phyloP scores from a whole-genome alignment of 2,888 invertebrate genomes.

The Bombylius major region DNA sequence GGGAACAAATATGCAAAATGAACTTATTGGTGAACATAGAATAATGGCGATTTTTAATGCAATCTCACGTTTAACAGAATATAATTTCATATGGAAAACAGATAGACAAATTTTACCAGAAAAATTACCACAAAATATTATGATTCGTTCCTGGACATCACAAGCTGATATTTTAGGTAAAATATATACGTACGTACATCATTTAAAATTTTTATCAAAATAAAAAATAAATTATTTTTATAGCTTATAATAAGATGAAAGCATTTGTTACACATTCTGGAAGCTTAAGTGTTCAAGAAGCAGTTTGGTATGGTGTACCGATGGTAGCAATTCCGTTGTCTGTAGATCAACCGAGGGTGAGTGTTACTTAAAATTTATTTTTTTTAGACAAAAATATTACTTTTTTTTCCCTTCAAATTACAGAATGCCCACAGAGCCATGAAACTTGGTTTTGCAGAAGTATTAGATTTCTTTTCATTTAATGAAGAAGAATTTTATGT shows the following conservation, averaged over 20 bases:
- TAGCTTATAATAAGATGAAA: slow-evolving; percentile 22
- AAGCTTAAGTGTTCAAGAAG: slow-evolving; percentile 26
- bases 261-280: slow-evolving; percentile 28
- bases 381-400: no score
- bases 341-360: slow-evolving; percentile 22
- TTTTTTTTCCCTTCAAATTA: not conserved
- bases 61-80: slow-evolving; percentile 23
- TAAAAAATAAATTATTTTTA: not conserved
- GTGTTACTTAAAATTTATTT: not conserved
- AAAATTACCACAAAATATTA: no score
- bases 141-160: no score
- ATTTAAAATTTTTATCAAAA: not conserved
- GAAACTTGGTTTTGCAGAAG: slow-evolving; percentile 14
- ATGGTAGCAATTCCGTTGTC: slow-evolving; percentile 26
- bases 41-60: slow-evolving; percentile 20
- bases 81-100: slow-evolving; percentile 33
- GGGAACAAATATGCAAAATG: slow-evolving; percentile 24
- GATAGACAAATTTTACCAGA: slow-evolving; percentile 8
- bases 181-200: slow-evolving; percentile 9
- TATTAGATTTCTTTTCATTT: slow-evolving; percentile 16
- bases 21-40: slow-evolving; percentile 12
- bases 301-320: slow-evolving; percentile 26
- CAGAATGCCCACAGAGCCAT: slow-evolving; percentile 8
- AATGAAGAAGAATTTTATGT: slow-evolving; percentile 11
- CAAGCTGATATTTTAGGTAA: slow-evolving; percentile 21